Conservation (phyloP, 2,797 vertebrate genomes). For the Tenualosa ilisha region DNA sequence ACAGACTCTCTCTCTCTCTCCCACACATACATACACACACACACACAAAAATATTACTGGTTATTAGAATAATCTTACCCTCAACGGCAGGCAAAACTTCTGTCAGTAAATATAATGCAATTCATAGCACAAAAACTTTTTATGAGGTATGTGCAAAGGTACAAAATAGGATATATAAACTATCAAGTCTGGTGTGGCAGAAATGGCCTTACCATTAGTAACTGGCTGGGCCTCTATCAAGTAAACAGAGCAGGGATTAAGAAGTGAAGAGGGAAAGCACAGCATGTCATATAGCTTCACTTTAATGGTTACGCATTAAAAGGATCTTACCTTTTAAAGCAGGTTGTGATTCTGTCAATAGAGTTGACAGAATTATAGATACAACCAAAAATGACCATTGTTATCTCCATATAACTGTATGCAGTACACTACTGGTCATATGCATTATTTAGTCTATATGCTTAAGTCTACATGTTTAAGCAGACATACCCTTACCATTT, state of each 20-base stretch:
- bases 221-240: background rate
- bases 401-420: background rate
- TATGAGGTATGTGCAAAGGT: too few species aligned
- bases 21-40: background rate
- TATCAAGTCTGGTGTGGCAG: too few species aligned
- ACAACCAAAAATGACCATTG: background rate
- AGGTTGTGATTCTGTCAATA: background rate
- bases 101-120: background rate
- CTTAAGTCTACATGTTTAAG: background rate
- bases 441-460: background rate
- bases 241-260: background rate
- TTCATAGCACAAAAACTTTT: background rate
- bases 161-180: too few species aligned
- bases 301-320: background rate
- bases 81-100: background rate
- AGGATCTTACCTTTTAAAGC: background rate
- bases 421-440: background rate
- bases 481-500: background rate
- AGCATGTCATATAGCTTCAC: background rate
- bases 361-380: background rate
- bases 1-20: background rate
- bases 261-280: background rate
- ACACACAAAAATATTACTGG: background rate
- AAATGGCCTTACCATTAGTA: slow-evolving; percentile 1
- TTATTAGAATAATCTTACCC: background rate